Evolutionary conservation across 1,140 invertebrate species (phyloP).

Genomic region (Tetraneura akinire): DNA sequence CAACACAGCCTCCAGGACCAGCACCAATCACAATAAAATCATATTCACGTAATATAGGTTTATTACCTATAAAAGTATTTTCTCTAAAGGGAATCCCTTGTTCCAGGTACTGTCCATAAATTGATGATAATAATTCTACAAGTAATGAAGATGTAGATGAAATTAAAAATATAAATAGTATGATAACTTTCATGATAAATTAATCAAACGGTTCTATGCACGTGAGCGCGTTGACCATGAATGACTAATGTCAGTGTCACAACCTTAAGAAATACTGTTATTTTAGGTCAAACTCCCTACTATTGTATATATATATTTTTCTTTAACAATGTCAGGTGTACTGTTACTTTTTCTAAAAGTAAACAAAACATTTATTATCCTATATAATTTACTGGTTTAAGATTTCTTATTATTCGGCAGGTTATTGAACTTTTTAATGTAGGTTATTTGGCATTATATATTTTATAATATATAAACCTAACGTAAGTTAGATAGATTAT

Average conservation of each 20-base stretch:
- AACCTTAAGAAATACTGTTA: constrained; percentile 10
- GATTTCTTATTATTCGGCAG: neutral
- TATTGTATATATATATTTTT: neutral
- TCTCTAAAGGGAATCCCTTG: constrained; percentile 55
- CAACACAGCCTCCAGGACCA: constrained; percentile 64
- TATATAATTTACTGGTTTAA: neutral
- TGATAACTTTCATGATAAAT: constrained; percentile 29
- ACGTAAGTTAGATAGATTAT: too few relatives aligned
- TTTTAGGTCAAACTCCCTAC: constrained; percentile 41
- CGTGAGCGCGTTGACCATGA: neutral
- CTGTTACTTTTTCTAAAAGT: neutral
- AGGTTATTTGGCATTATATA: constrained; percentile 16
- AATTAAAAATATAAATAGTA: constrained; percentile 23
- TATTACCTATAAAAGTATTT: constrained; percentile 54
- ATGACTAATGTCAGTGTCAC: constrained; percentile 6
- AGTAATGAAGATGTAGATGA: constrained; percentile 21
- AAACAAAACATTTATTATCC: neutral
- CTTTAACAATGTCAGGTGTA: neutral
- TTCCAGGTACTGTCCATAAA: constrained; percentile 54
- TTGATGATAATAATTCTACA: constrained; percentile 9
- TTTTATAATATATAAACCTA: neutral
- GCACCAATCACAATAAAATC: constrained; percentile 61
- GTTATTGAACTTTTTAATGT: neutral
- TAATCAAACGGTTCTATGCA: neutral
- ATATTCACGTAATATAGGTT: constrained; percentile 55